phyloP scores from a whole-genome alignment of 2,113 vertebrate species.

The Ictalurus furcatus region DNA sequence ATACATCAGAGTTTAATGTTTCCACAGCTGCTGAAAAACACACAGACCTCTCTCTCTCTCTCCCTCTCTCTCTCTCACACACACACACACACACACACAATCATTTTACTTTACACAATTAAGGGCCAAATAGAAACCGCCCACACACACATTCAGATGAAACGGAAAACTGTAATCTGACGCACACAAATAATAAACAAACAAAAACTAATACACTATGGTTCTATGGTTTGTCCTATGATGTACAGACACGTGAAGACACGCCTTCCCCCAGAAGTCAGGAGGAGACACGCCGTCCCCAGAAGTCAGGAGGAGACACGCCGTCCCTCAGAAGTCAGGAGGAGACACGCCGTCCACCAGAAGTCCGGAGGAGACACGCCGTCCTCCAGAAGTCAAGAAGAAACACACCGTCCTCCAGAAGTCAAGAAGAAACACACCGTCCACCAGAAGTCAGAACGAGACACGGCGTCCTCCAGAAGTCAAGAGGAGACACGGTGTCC shows the following conservation, averaged over 20 bases:
- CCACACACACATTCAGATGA: neutral
- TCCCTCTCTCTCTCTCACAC: no score
- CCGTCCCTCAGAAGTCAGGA: neutral
- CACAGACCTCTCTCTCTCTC: neutral
- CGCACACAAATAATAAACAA: neutral
- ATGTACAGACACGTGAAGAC: neutral
- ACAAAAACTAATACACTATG: neutral
- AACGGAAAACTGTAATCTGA: neutral
- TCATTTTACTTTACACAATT: neutral
- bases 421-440: no score
- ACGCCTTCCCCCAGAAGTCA: neutral
- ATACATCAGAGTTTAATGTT: neutral
- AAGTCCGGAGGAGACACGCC: neutral
- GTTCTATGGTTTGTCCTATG: neutral
- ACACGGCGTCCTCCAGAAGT: no score
- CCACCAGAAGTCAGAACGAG: no score
- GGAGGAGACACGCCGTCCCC: neutral
- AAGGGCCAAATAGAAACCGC: neutral
- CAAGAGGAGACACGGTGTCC: no score
- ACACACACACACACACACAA: neutral
- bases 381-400: no score
- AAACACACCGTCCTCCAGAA: no score
- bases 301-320: neutral
- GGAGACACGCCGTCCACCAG: neutral
- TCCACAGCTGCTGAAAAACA: neutral